Conservation (phyloP, 1,140 invertebrate species). For the Acyrthosiphon pisum region DNA sequence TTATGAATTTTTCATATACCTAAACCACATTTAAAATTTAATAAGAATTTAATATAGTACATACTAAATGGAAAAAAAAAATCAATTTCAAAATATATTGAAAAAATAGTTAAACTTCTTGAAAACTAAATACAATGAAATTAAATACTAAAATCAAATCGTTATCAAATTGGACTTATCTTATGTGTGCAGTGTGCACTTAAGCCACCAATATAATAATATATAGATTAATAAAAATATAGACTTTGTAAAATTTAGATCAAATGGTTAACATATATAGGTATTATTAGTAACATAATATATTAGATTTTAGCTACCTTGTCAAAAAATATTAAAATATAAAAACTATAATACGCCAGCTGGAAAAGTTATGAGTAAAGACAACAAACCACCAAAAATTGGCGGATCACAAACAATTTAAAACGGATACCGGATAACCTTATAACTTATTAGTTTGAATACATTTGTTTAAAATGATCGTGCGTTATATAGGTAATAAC, state of each 20-base stretch:
- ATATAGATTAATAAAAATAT: neutral
- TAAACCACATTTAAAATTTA: neutral
- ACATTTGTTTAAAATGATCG: too few relatives aligned
- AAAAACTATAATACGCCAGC: neutral
- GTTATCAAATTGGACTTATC: neutral
- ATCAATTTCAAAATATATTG: neutral
- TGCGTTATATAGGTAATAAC: too few relatives aligned
- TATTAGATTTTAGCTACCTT: neutral
- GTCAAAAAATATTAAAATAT: neutral
- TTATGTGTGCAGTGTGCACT: neutral
- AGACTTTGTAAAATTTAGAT: neutral
- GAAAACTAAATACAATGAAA: neutral
- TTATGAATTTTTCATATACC: neutral
- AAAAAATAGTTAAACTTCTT: neutral
- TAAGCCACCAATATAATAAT: neutral
- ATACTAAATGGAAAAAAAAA: neutral
- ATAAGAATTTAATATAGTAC: neutral
- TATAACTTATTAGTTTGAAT: too few relatives aligned
- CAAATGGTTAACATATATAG: neutral
- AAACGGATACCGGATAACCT: too few relatives aligned
- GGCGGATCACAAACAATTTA: neutral
- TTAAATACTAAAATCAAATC: neutral
- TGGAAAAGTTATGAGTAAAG: neutral
- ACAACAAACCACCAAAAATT: neutral
- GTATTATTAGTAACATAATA: neutral